Percentiles rank a stretch among this genome's conserved stretches.
Evolutionary conservation across 2,888 invertebrate species (phyloP).

Genomic region (Cyclophora albipunctata): DNA sequence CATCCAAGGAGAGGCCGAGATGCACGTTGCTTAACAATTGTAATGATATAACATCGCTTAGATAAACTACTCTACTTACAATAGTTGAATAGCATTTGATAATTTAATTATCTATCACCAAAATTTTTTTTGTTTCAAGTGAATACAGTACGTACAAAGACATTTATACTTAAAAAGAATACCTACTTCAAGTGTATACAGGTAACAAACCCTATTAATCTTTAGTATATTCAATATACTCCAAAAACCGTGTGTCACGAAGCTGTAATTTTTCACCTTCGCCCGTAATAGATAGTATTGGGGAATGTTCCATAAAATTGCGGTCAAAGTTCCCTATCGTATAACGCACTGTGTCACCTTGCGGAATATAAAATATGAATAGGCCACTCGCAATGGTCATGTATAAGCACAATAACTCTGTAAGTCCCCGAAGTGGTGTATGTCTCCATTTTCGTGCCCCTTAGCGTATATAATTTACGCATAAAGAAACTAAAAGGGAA

Average conservation of each 20-base stretch:
- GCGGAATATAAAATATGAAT: slow-evolving; percentile 59
- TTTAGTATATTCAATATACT: too few relatives aligned
- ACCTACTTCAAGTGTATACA: too few relatives aligned
- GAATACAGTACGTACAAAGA: too few relatives aligned
- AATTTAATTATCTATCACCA: too few relatives aligned
- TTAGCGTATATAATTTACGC: slow-evolving; percentile 65
- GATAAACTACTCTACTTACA: too few relatives aligned
- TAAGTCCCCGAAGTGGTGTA: slow-evolving; percentile 59
- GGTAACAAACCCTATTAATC: too few relatives aligned
- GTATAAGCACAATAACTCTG: slow-evolving; percentile 52
- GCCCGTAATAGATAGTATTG: slow-evolving; percentile 42
- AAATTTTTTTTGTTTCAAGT: too few relatives aligned
- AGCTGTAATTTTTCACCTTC: slow-evolving; percentile 41
- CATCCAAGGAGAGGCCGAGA: too few relatives aligned
- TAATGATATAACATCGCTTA: too few relatives aligned
- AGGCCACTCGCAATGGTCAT: slow-evolving; percentile 41
- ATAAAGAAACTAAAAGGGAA: slow-evolving; percentile 61
- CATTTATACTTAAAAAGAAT: too few relatives aligned
- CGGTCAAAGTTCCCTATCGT: slow-evolving; percentile 34
- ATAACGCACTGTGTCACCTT: slow-evolving; percentile 45
- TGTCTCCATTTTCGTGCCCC: slow-evolving; percentile 68
- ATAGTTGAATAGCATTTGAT: too few relatives aligned
- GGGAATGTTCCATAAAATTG: slow-evolving; percentile 31
- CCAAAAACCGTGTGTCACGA: slow-evolving; percentile 39
- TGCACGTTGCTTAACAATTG: too few relatives aligned